phyloP scores from a whole-genome alignment of 2,888 invertebrate species.

The Deilephila elpenor region DNA sequence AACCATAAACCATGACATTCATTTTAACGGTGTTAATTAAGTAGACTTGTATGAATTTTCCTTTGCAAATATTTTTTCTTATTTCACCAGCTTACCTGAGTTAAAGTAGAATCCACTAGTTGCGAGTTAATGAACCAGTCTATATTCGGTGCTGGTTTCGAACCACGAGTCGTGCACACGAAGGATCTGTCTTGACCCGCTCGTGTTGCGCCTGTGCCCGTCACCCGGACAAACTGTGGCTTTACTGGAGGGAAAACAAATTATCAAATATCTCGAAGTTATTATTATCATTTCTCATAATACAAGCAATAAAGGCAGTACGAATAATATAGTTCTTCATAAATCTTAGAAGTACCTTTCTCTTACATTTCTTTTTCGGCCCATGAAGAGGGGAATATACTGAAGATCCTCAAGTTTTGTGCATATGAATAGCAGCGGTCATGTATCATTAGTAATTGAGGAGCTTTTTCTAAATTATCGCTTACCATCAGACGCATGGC shows the following conservation, averaged over 20 bases:
- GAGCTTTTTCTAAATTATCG: too few relatives aligned
- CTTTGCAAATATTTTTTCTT: not conserved
- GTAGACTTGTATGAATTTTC: not conserved
- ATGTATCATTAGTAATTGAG: too few relatives aligned
- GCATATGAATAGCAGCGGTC: too few relatives aligned
- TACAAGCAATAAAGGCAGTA: not conserved
- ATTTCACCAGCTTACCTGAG: conserved; percentile 58
- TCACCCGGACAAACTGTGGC: conserved; percentile 89
- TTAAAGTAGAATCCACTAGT: conserved; percentile 73
- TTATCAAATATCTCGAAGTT: not conserved
- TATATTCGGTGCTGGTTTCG: conserved; percentile 92
- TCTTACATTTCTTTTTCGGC: too few relatives aligned
- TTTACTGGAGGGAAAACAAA: conserved; percentile 85
- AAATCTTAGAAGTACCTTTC: too few relatives aligned
- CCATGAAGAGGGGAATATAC: too few relatives aligned
- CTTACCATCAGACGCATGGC: too few relatives aligned
- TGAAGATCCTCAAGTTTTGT: too few relatives aligned
- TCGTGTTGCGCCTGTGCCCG: conserved; percentile 88
- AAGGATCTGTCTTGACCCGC: conserved; percentile 90
- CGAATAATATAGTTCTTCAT: too few relatives aligned
- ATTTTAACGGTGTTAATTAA: too few relatives aligned
- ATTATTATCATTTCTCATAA: not conserved
- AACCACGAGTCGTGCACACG: conserved; percentile 92
- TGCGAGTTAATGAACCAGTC: conserved; percentile 90
- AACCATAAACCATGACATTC: too few relatives aligned